Evolutionary conservation across 1,140 invertebrate species (phyloP), one percentile per base, ranked within the genome.

Genomic region (Rhyacophila brunnea): DNA sequence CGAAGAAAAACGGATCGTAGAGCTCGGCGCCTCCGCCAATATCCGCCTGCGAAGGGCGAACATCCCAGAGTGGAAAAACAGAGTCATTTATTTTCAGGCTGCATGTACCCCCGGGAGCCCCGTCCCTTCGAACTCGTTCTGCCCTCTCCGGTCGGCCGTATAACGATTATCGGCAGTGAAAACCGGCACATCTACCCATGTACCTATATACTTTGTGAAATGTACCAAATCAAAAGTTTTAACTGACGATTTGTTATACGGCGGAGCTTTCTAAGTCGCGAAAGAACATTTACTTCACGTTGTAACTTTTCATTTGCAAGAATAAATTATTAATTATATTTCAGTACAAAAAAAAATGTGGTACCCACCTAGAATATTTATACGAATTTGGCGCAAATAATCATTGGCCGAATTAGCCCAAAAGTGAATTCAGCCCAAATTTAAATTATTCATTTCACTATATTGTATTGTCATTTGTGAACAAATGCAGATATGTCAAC

Each of bases 31-130:
- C 18, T 46, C 53, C 23, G 53, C 48, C 60, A 51, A 58, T 62
- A 59, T 52, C 52, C 47, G 53, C 48, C 53, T 44, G 36, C 47
- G 43, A 34, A 48, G 54, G 32, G 54, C 52, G 40, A 51, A 45
- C 46, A 48, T 40, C 50, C 40, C 42, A 14, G 49, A 58, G 53
- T 61, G 59, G 63, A 61, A 65, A 65, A 60, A 65, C 59, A 61
- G 44, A 58, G 63, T 61, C 63, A 65, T 65, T 65, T 65, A 65
- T 65, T 61, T 65, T 49, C 55, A 48, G 44, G 58, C 52, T 44
- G n/a, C n/a, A n/a, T n/a, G 34, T 34, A 15, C 55, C 47, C 52
- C 36, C 19, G 57, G 56, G 52, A 38, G n/a, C 38, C 35, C 28
- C 7, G 23, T n/a, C 19, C 7, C 10, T 50, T 19, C 13, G 40